Percentiles rank a stretch among this genome's conserved stretches.
Conservation (phyloP, 2,797 vertebrate genomes). For the Morelia viridis region DNA sequence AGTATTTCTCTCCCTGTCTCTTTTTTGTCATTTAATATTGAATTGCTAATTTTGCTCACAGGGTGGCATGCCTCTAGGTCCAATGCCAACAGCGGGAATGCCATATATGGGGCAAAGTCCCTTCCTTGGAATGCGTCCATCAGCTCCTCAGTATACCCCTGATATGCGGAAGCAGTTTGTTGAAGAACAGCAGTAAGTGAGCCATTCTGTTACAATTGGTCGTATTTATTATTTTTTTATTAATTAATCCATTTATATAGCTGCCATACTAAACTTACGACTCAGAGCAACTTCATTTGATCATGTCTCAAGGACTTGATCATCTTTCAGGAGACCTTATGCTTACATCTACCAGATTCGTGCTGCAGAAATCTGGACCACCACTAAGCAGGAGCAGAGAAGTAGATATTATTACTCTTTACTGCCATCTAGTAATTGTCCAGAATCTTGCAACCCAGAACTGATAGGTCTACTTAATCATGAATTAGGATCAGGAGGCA, state of each 20-base stretch:
- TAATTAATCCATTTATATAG: background rate
- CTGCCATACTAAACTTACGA: background rate
- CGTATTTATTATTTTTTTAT: background rate
- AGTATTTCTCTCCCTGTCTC: background rate
- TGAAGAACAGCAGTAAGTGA: conserved; percentile 94
- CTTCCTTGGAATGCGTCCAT: conserved; percentile 88
- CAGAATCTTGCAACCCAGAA: background rate
- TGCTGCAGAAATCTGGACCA: background rate
- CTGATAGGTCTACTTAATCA: background rate
- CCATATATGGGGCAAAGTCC: conserved; percentile 89
- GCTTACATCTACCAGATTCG: background rate
- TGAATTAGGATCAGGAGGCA: background rate
- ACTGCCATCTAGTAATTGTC: background rate
- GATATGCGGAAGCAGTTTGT: conserved; percentile 98
- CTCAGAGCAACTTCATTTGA: background rate
- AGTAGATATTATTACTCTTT: background rate
- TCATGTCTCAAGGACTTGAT: background rate
- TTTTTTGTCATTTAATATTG: background rate
- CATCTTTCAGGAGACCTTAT: background rate
- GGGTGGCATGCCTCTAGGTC: conserved; percentile 89
- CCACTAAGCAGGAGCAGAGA: background rate
- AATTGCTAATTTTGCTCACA: conserved; percentile 55
- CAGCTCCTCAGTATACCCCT: conserved; percentile 85
- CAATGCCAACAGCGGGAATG: conserved; percentile 87
- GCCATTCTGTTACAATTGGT: background rate